Percentiles rank a stretch among this genome's conserved stretches.
phyloP scores from a whole-genome alignment of 2,888 invertebrate species.

The Mamestra brassicae region DNA sequence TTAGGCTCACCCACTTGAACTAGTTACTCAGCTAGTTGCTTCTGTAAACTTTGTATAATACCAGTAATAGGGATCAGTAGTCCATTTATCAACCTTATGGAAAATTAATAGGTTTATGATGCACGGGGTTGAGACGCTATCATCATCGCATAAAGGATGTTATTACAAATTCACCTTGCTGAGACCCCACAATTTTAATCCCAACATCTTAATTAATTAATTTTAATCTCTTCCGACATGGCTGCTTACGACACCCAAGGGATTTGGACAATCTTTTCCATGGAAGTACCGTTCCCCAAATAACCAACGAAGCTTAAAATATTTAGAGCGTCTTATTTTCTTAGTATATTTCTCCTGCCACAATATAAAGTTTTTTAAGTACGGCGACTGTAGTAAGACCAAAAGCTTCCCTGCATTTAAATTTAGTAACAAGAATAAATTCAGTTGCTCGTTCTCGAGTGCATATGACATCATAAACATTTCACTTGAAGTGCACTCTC shows the following conservation, averaged over 20 bases:
- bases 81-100: conserved; percentile 23
- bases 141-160: conserved; percentile 15
- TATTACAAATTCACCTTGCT: conserved; percentile 29
- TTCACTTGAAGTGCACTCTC: conserved; percentile 53
- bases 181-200: conserved; percentile 38
- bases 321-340: conserved; percentile 31
- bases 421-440: conserved; percentile 55
- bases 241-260: conserved; percentile 29
- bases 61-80: conserved; percentile 9
- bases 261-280: conserved; percentile 43
- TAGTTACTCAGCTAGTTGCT: background rate
- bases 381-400: background rate
- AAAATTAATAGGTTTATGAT: conserved; percentile 12
- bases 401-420: conserved; percentile 36
- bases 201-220: conserved; percentile 48
- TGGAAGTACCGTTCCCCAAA: conserved; percentile 9
- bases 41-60: background rate
- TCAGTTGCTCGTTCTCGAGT: conserved; percentile 32
- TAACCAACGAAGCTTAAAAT: conserved; percentile 20
- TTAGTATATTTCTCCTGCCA: conserved; percentile 6
- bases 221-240: conserved; percentile 38
- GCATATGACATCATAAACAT: conserved; percentile 58
- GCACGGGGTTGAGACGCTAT: background rate
- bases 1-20: background rate
- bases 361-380: background rate